Percentiles rank a stretch among this genome's conserved stretches.
These are phyloP conservation scores for Coptodon bakossiorum DNA, from an alignment of 2,113 vertebrate species.

Conservation along the genomic window DNA sequence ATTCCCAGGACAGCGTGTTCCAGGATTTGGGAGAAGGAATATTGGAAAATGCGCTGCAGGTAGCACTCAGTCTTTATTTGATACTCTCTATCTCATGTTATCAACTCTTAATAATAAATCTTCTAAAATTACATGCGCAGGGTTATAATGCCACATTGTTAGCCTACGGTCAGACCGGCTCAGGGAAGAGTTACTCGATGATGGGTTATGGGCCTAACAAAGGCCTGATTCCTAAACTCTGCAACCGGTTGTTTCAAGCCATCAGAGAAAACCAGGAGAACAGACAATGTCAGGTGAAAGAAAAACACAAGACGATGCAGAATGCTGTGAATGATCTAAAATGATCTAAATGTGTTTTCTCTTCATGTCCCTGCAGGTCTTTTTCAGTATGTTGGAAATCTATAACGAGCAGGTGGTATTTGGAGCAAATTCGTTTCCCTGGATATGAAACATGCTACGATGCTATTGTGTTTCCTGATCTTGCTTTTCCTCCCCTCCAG, in stretches of 20 bases:
- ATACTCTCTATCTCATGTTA: neutral
- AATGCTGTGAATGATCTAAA: neutral
- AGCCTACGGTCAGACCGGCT: conserved; percentile 78
- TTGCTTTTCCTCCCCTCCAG: conserved; percentile 37
- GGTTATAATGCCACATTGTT: conserved; percentile 80
- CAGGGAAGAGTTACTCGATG: conserved; percentile 86
- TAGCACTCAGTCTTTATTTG: neutral
- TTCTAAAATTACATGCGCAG: conserved; percentile 41
- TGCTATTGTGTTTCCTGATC: neutral
- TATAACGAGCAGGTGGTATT: conserved; percentile 83
- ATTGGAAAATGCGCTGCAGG: conserved; percentile 76
- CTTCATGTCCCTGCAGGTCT: conserved; percentile 63
- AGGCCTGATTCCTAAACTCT: conserved; percentile 76
- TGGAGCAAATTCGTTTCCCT: neutral
- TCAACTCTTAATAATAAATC: neutral
- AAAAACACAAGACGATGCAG: neutral
- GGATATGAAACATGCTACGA: neutral
- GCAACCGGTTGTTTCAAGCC: conserved; percentile 76
- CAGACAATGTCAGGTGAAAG: conserved; percentile 74
- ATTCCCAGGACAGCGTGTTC: conserved; percentile 70
- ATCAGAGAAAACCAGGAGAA: conserved; percentile 63
- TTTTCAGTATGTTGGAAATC: conserved; percentile 88
- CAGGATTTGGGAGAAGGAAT: conserved; percentile 74
- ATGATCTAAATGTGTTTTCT: neutral
- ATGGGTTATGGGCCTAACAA: conserved; percentile 78